These are phyloP conservation scores for Melanotaenia pygmaea DNA, from an alignment of 2,797 vertebrate species.

Conservation along the genomic window DNA sequence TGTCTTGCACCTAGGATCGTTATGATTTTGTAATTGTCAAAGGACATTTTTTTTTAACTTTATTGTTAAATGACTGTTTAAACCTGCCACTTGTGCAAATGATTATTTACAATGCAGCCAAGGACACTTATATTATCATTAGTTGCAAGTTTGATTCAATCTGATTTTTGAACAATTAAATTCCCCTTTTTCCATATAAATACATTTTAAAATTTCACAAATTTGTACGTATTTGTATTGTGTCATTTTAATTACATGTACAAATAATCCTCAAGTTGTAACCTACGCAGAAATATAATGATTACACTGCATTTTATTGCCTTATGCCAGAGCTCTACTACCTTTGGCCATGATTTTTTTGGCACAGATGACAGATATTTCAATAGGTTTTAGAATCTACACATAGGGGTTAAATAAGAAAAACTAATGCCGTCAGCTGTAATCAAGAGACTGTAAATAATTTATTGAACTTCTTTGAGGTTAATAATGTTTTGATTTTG, in stretches of 20 bases:
- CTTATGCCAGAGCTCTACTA: background rate
- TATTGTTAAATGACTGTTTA: background rate
- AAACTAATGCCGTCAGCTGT: background rate
- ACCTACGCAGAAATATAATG: background rate
- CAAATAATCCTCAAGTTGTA: background rate
- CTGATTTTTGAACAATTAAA: background rate
- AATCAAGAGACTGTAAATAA: background rate
- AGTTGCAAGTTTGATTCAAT: background rate
- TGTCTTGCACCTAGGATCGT: background rate
- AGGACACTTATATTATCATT: background rate
- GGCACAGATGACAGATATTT: background rate
- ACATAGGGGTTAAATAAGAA: background rate
- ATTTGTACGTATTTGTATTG: background rate
- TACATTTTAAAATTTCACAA: background rate
- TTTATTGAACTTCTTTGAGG: background rate
- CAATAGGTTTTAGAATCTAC: background rate
- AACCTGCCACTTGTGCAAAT: background rate
- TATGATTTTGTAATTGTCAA: background rate
- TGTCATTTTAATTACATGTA: background rate
- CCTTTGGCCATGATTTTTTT: conserved; percentile 5
- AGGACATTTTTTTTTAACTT: background rate
- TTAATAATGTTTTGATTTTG: background rate
- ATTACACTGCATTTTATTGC: conserved; percentile 9
- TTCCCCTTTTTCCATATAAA: background rate
- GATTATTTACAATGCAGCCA: background rate